Conservation (phyloP, 2,113 vertebrate genomes). For the Erpornis zantholeuca region DNA sequence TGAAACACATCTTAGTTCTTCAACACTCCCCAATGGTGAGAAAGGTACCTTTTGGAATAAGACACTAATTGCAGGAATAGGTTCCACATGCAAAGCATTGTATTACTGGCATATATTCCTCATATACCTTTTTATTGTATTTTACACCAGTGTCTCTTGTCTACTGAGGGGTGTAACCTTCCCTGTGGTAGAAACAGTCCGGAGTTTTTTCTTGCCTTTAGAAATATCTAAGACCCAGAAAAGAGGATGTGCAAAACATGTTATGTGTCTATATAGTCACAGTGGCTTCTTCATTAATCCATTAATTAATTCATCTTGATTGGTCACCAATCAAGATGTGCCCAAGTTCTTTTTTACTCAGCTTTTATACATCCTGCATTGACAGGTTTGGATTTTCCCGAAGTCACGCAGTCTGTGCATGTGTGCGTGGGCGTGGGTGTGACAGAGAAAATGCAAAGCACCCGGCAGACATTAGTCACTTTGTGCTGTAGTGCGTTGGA, state of each 20-base stretch:
- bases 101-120: not conserved
- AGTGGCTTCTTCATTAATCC: not conserved
- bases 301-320: too few relatives aligned
- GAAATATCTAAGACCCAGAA: not conserved
- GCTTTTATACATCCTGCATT: not conserved
- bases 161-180: not conserved
- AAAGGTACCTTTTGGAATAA: not conserved
- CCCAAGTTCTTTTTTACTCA: not conserved
- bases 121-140: not conserved
- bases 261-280: not conserved
- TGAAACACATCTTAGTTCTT: not conserved
- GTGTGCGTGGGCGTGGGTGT: not conserved
- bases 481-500: not conserved
- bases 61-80: not conserved
- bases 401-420: not conserved
- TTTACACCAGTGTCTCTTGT: not conserved
- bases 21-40: not conserved
- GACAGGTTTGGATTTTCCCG: not conserved
- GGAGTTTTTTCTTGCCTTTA: not conserved
- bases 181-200: not conserved
- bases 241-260: not conserved
- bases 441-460: constrained; percentile 15
- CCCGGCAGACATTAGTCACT: constrained; percentile 39
- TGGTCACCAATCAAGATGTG: not conserved
- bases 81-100: not conserved